These are phyloP conservation scores for Euzophera pinguis DNA, from an alignment of 2,888 invertebrate species.

Conservation along the genomic window DNA sequence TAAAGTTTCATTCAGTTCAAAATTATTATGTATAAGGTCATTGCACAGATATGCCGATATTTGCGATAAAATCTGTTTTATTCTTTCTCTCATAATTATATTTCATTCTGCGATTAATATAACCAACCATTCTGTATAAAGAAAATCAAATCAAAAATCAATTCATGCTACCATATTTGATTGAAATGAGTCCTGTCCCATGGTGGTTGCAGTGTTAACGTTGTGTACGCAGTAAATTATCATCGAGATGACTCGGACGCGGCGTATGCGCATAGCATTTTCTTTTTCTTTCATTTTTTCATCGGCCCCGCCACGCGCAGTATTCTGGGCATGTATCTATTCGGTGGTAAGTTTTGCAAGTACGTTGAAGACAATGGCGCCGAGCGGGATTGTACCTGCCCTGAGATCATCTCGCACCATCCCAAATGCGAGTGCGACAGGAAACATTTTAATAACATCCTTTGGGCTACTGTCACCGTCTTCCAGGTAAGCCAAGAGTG, in stretches of 20 bases:
- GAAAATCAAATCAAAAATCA: background rate
- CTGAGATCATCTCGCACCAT: conserved; percentile 93
- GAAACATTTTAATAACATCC: conserved; percentile 99
- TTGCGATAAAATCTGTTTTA: no score
- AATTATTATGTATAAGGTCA: no score
- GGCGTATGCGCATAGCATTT: conserved; percentile 76
- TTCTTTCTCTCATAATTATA: no score
- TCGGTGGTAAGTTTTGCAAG: conserved; percentile 99
- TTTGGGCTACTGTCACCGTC: conserved; percentile 98
- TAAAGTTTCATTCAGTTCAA: no score
- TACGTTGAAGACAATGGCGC: conserved; percentile 91
- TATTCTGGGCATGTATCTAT: conserved; percentile 99
- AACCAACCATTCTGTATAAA: background rate
- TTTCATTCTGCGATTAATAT: no score
- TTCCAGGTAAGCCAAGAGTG: conserved; percentile 91
- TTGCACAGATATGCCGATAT: no score
- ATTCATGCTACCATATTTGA: background rate
- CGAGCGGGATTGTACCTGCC: conserved; percentile 95
- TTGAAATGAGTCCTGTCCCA: conserved; percentile 48
- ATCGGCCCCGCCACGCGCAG: conserved; percentile 83
- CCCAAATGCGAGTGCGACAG: conserved; percentile 97
- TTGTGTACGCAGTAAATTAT: conserved; percentile 51
- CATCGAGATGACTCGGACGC: conserved; percentile 64
- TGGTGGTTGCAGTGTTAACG: conserved; percentile 65
- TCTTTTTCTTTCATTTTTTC: conserved; percentile 77